Percentiles rank a stretch among this genome's conserved stretches.
These are phyloP conservation scores for Plagodis pulveraria DNA, from an alignment of 2,888 invertebrate species.

Conservation along the genomic window DNA sequence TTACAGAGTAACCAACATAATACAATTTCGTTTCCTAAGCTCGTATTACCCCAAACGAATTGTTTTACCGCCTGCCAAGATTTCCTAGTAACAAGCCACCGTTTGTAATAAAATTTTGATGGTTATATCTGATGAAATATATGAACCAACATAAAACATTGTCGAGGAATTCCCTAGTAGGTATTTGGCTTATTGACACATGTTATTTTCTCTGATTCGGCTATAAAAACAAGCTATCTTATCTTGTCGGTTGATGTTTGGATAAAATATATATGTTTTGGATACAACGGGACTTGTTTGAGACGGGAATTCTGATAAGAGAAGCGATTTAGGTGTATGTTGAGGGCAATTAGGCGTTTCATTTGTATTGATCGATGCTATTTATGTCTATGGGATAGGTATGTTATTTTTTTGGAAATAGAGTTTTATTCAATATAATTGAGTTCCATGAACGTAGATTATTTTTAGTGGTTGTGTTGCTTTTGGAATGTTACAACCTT, in stretches of 20 bases:
- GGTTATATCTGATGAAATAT: constrained; percentile 55
- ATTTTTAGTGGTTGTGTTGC: too few species aligned
- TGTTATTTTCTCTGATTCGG: constrained; percentile 69
- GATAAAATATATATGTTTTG: constrained; percentile 53
- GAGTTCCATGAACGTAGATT: not conserved
- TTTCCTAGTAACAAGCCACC: constrained; percentile 41
- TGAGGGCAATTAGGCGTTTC: constrained; percentile 31
- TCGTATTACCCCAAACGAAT: constrained; percentile 26
- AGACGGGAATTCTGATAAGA: constrained; percentile 38
- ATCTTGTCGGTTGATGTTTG: constrained; percentile 60
- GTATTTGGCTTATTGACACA: constrained; percentile 65
- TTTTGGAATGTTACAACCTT: too few species aligned
- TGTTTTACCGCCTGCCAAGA: constrained; percentile 30
- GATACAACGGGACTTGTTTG: constrained; percentile 35
- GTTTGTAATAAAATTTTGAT: constrained; percentile 65
- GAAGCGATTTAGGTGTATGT: constrained; percentile 27
- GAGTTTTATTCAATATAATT: not conserved
- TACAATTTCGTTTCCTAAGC: constrained; percentile 23
- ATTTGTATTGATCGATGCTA: constrained; percentile 33
- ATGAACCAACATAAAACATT: constrained; percentile 57
- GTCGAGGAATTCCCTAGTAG: constrained; percentile 57
- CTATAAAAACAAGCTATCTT: constrained; percentile 70
- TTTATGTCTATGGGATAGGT: constrained; percentile 28
- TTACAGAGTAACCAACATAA: constrained; percentile 8
- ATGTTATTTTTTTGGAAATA: not conserved